A percentile compares a stretch with the other conserved stretches of the same genome.
These are phyloP conservation scores for Cheiracanthium punctorium DNA, from an alignment of 2,888 invertebrate species.

Conservation along the genomic window DNA sequence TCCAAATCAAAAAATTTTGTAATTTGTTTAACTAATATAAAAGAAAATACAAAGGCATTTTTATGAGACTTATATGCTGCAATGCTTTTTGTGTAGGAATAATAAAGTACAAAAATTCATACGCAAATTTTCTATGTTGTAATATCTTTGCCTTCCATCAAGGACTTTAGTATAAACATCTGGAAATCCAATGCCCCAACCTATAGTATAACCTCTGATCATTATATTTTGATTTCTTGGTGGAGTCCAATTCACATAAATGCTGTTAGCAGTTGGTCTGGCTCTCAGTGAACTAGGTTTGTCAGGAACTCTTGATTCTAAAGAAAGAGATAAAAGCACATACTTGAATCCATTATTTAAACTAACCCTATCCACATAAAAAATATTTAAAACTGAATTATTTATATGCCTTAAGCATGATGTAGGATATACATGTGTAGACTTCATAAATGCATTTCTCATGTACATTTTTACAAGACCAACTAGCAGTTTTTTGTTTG, in stretches of 20 bases:
- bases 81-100: too few relatives aligned
- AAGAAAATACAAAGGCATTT: background rate
- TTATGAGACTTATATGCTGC: background rate
- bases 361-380: too few relatives aligned
- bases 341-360: too few relatives aligned
- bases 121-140: conserved; percentile 87
- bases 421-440: too few relatives aligned
- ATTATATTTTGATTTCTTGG: conserved; percentile 87
- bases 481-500: too few relatives aligned
- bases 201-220: conserved; percentile 92
- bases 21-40: background rate
- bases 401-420: too few relatives aligned
- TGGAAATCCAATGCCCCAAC: conserved; percentile 97
- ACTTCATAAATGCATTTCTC: too few relatives aligned
- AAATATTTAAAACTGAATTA: too few relatives aligned
- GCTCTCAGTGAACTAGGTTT: conserved; percentile 88
- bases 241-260: conserved; percentile 92
- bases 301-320: conserved; percentile 84
- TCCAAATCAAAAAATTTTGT: too few relatives aligned
- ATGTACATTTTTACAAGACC: too few relatives aligned
- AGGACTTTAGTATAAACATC: conserved; percentile 88
- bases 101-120: too few relatives aligned
- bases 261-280: conserved; percentile 87
- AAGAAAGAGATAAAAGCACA: background rate
- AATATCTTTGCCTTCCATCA: conserved; percentile 87